Conservation (phyloP, 2,113 vertebrate species). For the Urocolius indicus region DNA sequence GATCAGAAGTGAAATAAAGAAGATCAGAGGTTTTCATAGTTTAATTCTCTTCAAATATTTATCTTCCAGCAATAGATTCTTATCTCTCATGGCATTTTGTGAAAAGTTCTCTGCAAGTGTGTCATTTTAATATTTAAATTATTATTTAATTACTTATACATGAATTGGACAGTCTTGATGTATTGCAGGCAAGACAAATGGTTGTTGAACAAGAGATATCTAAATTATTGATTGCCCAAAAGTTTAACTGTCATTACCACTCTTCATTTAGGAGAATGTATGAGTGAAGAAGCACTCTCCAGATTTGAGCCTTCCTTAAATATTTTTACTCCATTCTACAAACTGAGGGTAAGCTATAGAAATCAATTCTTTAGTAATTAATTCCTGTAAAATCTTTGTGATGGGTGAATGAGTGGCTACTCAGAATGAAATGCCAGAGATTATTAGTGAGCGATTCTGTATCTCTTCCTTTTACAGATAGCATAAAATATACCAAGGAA, state of each 20-base stretch:
- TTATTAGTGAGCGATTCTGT: not conserved
- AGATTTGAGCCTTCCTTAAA: not conserved
- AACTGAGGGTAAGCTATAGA: not conserved
- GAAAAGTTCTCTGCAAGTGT: not conserved
- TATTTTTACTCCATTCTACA: not conserved
- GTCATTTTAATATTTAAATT: not conserved
- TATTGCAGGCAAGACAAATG: not conserved
- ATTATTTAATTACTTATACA: not conserved
- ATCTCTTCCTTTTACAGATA: not conserved
- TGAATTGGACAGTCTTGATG: not conserved
- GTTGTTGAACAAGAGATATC: not conserved
- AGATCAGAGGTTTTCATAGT: conserved; percentile 11
- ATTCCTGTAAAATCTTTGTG: not conserved
- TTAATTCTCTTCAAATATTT: conserved; percentile 17
- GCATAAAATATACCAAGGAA: not conserved
- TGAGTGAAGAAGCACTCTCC: not conserved
- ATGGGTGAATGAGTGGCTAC: not conserved
- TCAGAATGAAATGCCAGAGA: not conserved
- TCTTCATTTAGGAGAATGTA: not conserved
- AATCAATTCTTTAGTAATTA: not conserved
- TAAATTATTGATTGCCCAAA: not conserved
- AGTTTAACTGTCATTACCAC: not conserved
- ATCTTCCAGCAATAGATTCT: not conserved
- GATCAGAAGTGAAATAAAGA: conserved; percentile 30
- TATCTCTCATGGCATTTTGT: not conserved